Evolutionary conservation across 2,888 invertebrate genomes (phyloP).

Genomic region (Coecobrya sp.): DNA sequence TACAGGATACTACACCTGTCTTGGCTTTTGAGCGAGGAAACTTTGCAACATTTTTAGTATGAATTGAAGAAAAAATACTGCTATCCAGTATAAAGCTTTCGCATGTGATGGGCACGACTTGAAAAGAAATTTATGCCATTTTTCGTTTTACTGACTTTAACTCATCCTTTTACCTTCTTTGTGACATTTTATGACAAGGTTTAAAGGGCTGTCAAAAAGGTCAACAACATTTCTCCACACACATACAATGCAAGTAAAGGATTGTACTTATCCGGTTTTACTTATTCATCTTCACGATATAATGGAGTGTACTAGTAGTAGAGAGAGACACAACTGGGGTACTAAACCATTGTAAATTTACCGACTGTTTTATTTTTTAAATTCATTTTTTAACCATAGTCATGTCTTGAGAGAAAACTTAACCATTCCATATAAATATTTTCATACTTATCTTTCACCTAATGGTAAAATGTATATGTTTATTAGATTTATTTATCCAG

Average conservation of each 20-base stretch:
- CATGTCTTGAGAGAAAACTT: too few relatives aligned
- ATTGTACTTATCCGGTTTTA: background rate
- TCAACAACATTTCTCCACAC: constrained; percentile 10
- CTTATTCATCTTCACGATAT: background rate
- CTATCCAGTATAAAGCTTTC: background rate
- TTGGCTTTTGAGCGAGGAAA: background rate
- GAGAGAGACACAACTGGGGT: too few relatives aligned
- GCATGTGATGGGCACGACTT: background rate
- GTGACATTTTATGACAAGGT: constrained; percentile 68
- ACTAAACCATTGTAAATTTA: too few relatives aligned
- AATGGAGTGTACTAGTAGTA: too few relatives aligned
- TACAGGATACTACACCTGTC: background rate
- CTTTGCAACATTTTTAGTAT: background rate
- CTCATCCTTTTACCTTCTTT: constrained; percentile 4
- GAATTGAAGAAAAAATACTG: background rate
- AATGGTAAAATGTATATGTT: too few relatives aligned
- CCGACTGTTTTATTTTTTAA: too few relatives aligned
- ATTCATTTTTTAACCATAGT: too few relatives aligned
- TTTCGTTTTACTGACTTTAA: constrained; percentile 28
- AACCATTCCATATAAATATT: too few relatives aligned
- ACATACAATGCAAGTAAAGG: too few relatives aligned
- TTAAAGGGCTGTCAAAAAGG: constrained; percentile 72
- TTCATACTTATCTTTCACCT: too few relatives aligned
- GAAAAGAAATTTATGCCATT: background rate
- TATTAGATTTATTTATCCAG: too few relatives aligned